A percentile compares a stretch with the other conserved stretches of the same genome.
Evolutionary conservation across 2,797 vertebrate species (phyloP).

Genomic region (Rhadinocentrus ornatus): DNA sequence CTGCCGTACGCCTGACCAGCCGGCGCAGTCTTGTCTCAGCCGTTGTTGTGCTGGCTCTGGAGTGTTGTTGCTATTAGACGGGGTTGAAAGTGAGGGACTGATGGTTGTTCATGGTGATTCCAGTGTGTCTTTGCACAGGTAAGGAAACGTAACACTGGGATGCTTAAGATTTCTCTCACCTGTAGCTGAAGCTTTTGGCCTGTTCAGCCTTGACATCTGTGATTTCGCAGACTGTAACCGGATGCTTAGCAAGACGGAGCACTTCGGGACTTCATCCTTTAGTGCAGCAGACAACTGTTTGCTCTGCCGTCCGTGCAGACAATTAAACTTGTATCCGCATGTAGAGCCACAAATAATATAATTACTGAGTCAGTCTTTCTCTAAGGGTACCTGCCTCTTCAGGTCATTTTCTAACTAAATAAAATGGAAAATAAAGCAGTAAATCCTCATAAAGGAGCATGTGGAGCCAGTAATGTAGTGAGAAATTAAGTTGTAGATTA

Average conservation of each 20-base stretch:
- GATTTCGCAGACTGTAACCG: constrained; percentile 14
- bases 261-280: neutral
- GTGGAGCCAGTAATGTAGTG: neutral
- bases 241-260: neutral
- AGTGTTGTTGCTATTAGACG: constrained; percentile 40
- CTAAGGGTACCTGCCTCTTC: neutral
- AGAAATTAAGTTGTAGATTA: neutral
- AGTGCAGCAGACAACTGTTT: neutral
- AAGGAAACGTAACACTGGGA: constrained; percentile 9
- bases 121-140: constrained; percentile 58
- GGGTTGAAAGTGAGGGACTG: constrained; percentile 26
- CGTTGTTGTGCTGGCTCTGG: constrained; percentile 40
- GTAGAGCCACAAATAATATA: neutral
- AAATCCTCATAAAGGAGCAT: neutral
- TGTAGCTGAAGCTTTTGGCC: neutral
- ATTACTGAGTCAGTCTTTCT: neutral
- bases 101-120: constrained; percentile 68
- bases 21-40: constrained; percentile 31
- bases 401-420: neutral
- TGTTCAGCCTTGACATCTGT: constrained; percentile 11
- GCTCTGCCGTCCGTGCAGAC: constrained; percentile 9
- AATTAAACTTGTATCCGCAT: constrained; percentile 5
- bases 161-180: neutral
- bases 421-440: neutral
- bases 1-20: constrained; percentile 40